Percentiles rank a stretch among this genome's conserved stretches.
Conservation (phyloP, 2,113 vertebrate species). For the Phyllostomus discolor region DNA sequence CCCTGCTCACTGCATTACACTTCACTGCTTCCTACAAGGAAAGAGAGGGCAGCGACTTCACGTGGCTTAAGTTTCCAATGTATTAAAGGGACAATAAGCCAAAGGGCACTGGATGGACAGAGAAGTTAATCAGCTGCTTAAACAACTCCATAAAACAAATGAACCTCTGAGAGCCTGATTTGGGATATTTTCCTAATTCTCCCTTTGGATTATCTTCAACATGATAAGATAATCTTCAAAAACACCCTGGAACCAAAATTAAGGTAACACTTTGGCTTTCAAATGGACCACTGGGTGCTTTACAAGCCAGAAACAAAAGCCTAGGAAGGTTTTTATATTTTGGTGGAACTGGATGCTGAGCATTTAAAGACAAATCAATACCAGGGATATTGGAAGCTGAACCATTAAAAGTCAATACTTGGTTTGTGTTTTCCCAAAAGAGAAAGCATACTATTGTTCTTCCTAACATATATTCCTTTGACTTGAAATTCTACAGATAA, state of each 20-base stretch:
- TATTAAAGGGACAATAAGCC: slow-evolving; percentile 50
- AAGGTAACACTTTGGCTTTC: slow-evolving; percentile 46
- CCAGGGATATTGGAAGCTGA: slow-evolving; percentile 47
- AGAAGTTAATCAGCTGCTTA: slow-evolving; percentile 53
- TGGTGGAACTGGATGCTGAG: slow-evolving; percentile 14
- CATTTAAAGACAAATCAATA: slow-evolving; percentile 64
- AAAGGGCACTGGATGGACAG: slow-evolving; percentile 45
- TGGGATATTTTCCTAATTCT: slow-evolving; percentile 48
- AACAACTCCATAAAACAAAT: slow-evolving; percentile 53
- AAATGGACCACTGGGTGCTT: slow-evolving; percentile 25
- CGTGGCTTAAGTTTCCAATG: neutral
- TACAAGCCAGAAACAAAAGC: slow-evolving; percentile 58
- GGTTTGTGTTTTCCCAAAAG: slow-evolving; percentile 14
- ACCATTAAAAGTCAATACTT: slow-evolving; percentile 51
- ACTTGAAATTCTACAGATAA: slow-evolving; percentile 3
- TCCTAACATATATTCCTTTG: neutral
- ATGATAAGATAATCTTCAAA: slow-evolving; percentile 59
- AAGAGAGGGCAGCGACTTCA: neutral
- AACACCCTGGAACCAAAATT: slow-evolving; percentile 23
- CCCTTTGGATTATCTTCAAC: slow-evolving; percentile 50
- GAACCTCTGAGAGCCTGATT: slow-evolving; percentile 37
- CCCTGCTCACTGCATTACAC: neutral
- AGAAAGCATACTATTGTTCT: slow-evolving; percentile 26
- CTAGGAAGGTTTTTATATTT: slow-evolving; percentile 51
- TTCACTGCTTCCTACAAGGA: slow-evolving; percentile 22